Evolutionary conservation across 2,888 invertebrate species (phyloP).

Genomic region (Macrosoma leucophasiata): DNA sequence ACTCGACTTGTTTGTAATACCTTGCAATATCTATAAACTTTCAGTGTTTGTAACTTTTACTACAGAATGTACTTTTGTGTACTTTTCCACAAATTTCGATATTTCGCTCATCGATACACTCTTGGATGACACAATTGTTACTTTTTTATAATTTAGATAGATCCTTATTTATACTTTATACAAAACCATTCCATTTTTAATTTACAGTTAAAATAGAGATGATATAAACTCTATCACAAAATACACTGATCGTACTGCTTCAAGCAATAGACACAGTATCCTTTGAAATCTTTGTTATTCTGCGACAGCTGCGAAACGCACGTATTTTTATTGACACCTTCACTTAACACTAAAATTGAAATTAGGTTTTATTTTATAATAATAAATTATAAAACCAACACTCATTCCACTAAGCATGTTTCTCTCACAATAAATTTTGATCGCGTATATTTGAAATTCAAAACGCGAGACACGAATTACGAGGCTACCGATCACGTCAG

Average conservation of each 20-base stretch:
- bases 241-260: no score
- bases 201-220: no score
- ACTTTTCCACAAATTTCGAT: no score
- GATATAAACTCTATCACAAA: no score
- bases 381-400: conserved; percentile 35
- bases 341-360: conserved; percentile 28
- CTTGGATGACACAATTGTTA: no score
- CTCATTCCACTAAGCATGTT: conserved; percentile 44
- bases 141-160: no score
- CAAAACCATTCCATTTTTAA: no score
- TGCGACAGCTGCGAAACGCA: conserved; percentile 48
- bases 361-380: no score
- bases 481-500: conserved; percentile 59
- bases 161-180: no score
- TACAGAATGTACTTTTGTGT: no score
- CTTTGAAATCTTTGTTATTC: conserved; percentile 37
- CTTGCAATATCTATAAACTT: no score
- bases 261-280: conserved; percentile 37
- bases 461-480: conserved; percentile 39
- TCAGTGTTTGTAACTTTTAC: conserved; percentile 26
- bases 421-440: conserved; percentile 43
- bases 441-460: conserved; percentile 58
- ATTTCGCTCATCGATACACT: no score
- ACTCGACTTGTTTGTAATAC: conserved; percentile 47
- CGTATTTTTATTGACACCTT: conserved; percentile 32